Evolutionary conservation across 2,888 invertebrate genomes (phyloP).

Genomic region (Drosophila phalerata): DNA sequence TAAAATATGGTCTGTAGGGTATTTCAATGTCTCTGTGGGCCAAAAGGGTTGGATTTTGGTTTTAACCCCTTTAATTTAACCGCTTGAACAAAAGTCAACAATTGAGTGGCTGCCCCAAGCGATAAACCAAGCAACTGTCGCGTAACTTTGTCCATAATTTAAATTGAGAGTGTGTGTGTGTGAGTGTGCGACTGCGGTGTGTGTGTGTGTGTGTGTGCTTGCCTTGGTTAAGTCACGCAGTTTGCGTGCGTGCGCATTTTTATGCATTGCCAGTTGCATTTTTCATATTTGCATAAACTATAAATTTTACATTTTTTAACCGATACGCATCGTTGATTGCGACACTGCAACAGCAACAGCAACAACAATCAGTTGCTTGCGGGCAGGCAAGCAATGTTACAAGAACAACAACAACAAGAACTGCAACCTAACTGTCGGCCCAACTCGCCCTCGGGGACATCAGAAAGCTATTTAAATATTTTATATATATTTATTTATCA

Average conservation of each 20-base stretch:
- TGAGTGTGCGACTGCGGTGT: conserved; percentile 24
- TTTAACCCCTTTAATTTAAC: conserved; percentile 50
- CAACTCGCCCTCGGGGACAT: conserved; percentile 34
- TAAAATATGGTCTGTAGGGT: conserved; percentile 21
- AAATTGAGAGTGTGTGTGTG: conserved; percentile 44
- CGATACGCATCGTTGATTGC: conserved; percentile 82
- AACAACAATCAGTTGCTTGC: conserved; percentile 26
- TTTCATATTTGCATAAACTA: conserved; percentile 82
- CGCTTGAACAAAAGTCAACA: conserved; percentile 79
- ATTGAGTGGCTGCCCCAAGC: conserved; percentile 65
- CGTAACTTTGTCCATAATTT: conserved; percentile 79
- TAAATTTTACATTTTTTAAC: conserved; percentile 81
- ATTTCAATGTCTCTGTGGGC: conserved; percentile 10
- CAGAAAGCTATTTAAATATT: conserved; percentile 74
- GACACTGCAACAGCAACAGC: conserved; percentile 51
- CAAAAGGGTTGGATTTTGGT: neutral
- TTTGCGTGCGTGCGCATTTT: conserved; percentile 82
- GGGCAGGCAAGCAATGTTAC: conserved; percentile 53
- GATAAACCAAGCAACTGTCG: conserved; percentile 79
- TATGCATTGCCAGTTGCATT: conserved; percentile 81
- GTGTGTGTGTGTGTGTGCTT: conserved; percentile 35
- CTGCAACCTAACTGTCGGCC: conserved; percentile 16
- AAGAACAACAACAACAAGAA: conserved; percentile 12
- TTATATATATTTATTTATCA: conserved; percentile 68
- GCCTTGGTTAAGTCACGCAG: conserved; percentile 72